Base-by-base conservation (phyloP, 2,888 invertebrate genomes). In the Octonoba sinensis region DNA sequence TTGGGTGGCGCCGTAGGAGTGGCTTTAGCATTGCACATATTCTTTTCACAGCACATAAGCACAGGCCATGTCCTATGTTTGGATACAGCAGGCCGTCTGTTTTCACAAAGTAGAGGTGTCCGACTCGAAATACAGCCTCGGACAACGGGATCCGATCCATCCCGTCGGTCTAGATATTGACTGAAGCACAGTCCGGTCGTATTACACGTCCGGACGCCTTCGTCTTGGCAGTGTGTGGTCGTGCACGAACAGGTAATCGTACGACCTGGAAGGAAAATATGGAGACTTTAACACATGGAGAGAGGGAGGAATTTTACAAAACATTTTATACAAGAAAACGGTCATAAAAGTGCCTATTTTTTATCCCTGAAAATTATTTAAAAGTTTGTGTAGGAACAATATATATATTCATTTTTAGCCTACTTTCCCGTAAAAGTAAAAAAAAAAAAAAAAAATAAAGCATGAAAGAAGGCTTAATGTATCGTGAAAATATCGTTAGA, bases 91-190 rank as follows among this genome's bases (percentile, higher is more conserved):
- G 89, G 89, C 6, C 87, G 86, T 60, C 88, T 86, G 86, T 89
- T 90, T 84, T 89, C 89, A 84, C 90, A 90, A 6, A 89, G 86
- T 56, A 90, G 83, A 0, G 89, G 88, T 6, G 88, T 88, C 44
- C 86, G 86, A 51, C 86, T 85, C 27, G 87, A 87, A 65, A 89
- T 88, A 81, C 89, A 89, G 3, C 89, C 89, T 24, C 88, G 84
- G 18, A 87, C 86, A 27, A 88, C 83, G 0, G 86, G 85, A 24
- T 86, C 84, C 16, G 85, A 69, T 13, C 86, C 86, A 62, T 86
- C 86, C 60, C 72, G 70, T 57, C 85, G 83, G 72, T 88, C 87
- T 82, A 88, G 86, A 74, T 87, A 88, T 85, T 89, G 88, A 12
- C 88, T 88, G 86, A 89, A 90, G 83, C 90, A 90, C 79, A 87